Evolutionary conservation across 2,797 vertebrate species (phyloP).

Genomic region (Hirundo rustica): DNA sequence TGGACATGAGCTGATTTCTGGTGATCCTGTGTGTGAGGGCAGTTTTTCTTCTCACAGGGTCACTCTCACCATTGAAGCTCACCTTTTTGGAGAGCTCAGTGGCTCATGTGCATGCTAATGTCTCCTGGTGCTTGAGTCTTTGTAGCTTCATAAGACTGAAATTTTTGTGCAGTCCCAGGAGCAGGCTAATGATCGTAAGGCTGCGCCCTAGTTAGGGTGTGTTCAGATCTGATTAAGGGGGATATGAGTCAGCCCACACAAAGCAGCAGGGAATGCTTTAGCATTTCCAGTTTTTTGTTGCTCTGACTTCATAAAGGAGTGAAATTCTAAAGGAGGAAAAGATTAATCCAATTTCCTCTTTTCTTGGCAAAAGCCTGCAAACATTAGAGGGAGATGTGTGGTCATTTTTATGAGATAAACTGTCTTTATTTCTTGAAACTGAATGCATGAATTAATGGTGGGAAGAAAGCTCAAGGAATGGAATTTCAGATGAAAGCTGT

Average conservation of each 20-base stretch:
- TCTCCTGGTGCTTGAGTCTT: background rate
- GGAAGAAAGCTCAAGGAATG: background rate
- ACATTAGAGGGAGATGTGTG: background rate
- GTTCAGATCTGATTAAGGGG: background rate
- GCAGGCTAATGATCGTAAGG: background rate
- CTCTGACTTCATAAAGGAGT: background rate
- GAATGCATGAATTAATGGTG: background rate
- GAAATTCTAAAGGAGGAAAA: slow-evolving; percentile 56
- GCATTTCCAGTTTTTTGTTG: slow-evolving; percentile 28
- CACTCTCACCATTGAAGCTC: background rate
- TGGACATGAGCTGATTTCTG: background rate
- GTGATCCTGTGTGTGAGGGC: background rate
- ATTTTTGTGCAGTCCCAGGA: background rate
- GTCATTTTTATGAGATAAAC: background rate
- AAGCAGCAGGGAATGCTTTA: background rate
- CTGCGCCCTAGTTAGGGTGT: background rate
- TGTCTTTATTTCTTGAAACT: background rate
- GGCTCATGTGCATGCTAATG: background rate
- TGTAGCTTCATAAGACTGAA: background rate
- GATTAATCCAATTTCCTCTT: background rate
- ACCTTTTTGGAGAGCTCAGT: background rate
- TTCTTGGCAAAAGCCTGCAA: background rate
- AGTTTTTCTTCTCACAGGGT: background rate
- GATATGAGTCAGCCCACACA: slow-evolving; percentile 42
- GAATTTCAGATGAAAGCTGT: background rate